A percentile compares a stretch with the other conserved stretches of the same genome.
phyloP scores from a whole-genome alignment of 2,888 invertebrate genomes.

The Phytoseiulus persimilis region DNA sequence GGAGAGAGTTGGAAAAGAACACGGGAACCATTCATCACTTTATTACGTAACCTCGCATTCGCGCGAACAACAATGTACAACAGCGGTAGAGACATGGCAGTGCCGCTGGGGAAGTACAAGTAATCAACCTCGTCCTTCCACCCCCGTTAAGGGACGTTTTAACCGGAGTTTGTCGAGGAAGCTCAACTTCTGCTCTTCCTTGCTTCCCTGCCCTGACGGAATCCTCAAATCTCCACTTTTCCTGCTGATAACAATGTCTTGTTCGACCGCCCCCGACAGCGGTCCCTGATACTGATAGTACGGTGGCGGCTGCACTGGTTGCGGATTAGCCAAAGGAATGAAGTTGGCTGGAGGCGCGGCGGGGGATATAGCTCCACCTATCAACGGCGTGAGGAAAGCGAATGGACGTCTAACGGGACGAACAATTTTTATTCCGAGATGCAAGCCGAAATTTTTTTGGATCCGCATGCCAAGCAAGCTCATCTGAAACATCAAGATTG shows the following conservation, averaged over 20 bases:
- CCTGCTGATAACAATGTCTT: background rate
- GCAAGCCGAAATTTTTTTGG: constrained; percentile 19
- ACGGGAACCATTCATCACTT: too few relatives aligned
- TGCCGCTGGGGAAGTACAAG: background rate
- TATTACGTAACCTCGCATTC: too few relatives aligned
- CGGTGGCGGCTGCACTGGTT: background rate
- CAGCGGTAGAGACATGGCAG: too few relatives aligned
- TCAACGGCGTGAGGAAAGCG: constrained; percentile 28
- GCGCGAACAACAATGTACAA: too few relatives aligned
- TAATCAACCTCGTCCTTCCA: background rate
- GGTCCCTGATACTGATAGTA: background rate
- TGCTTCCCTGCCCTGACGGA: background rate
- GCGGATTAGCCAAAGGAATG: background rate
- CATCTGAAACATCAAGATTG: background rate
- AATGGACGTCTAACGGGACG: constrained; percentile 20
- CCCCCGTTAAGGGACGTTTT: background rate
- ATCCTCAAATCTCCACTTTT: background rate
- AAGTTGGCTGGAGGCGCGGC: background rate
- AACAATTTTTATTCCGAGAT: constrained; percentile 26
- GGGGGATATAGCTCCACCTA: background rate
- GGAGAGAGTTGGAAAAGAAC: too few relatives aligned
- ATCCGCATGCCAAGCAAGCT: constrained; percentile 6
- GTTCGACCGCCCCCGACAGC: background rate
- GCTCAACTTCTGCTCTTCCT: background rate
- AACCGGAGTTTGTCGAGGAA: background rate